phyloP scores from a whole-genome alignment of 35 echinoderm and acorn worm species.

The Apostichopus japonicus region DNA sequence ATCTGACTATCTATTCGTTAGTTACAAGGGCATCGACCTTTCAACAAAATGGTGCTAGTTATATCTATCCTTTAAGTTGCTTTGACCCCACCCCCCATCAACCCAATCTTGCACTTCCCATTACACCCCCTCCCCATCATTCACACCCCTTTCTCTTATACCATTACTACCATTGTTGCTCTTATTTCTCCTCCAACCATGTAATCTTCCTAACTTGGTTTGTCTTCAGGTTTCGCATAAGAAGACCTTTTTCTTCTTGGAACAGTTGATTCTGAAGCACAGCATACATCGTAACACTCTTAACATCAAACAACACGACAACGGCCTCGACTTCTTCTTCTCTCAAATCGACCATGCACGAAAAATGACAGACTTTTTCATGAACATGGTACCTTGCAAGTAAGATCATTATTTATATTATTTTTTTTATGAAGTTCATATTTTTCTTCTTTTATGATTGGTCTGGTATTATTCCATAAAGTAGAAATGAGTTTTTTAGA shows the following conservation, averaged over 20 bases:
- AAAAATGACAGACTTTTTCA: slow-evolving; percentile 90
- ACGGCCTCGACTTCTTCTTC: slow-evolving; percentile 90
- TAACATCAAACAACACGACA: slow-evolving; percentile 96
- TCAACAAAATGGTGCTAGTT: too few relatives aligned
- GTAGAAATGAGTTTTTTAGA: too few relatives aligned
- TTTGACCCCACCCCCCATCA: too few relatives aligned
- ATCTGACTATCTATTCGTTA: too few relatives aligned
- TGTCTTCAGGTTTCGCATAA: slow-evolving; percentile 84
- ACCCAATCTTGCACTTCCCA: too few relatives aligned
- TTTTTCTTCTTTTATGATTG: too few relatives aligned
- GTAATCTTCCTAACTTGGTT: background rate
- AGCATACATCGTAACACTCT: slow-evolving; percentile 79
- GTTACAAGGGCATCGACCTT: too few relatives aligned
- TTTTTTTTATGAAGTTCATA: too few relatives aligned
- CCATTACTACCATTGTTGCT: background rate
- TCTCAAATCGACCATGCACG: slow-evolving; percentile 75
- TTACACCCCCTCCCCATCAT: too few relatives aligned
- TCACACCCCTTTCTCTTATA: background rate
- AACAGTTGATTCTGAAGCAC: slow-evolving; percentile 96
- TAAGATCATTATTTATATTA: slow-evolving; percentile 27
- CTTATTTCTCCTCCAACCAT: background rate
- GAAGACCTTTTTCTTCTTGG: slow-evolving; percentile 96
- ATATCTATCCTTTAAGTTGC: too few relatives aligned
- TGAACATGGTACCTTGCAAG: slow-evolving; percentile 89
- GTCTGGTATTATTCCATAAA: too few relatives aligned